Base-by-base conservation (phyloP, 2,888 invertebrate genomes). In the Heteropelma amictum region DNA sequence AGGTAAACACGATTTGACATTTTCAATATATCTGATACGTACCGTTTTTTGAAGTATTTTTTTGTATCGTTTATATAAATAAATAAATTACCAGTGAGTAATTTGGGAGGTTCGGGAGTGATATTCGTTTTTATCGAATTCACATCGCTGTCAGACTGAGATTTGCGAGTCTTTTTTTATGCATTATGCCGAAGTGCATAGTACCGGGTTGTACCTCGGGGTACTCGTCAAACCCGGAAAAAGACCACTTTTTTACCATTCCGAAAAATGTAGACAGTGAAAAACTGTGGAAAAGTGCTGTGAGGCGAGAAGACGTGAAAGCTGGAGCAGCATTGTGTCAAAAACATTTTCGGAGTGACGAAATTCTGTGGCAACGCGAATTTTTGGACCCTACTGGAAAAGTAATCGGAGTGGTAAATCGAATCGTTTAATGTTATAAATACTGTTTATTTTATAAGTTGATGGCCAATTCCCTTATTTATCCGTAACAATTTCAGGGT, bases 191-290 rank as follows among this genome's bases (percentile, higher is more conserved):
- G 1, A 38, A 17, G 8, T 58, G 58, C 30, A 21, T 47, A 3
- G 47, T 49, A n/a, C 63, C 73, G 7, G 49, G 56, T 7, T 49
- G 56, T 17, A 56, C 47, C 5, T 30, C 26, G 7, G 61, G 17
- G 5, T 61, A 61, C 8, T 10, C 28, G 0, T 42, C 53, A 21
- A 68, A 64, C 19, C n/a, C 21, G 19, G 53, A 75, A 38, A 64
- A 65, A 5, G 26, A 28, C 1, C 40, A 65, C 10, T 75, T 45
- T 71, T 71, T 75, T 19, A 14, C 17, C 6, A 47, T 71, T 1
- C 70, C 74, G 1, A 75, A 51, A 30, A 42, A 64, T 38, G n/a
- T 10, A 0, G 61, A 74, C 14, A 54, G 12, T 75, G 65, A 54
- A 45, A 65, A 64, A 49, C 3, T 17, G 74, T n/a, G n/a, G n/a